These are phyloP conservation scores for Rhipidura dahli DNA, from an alignment of 2,113 vertebrate genomes.

Conservation along the genomic window DNA sequence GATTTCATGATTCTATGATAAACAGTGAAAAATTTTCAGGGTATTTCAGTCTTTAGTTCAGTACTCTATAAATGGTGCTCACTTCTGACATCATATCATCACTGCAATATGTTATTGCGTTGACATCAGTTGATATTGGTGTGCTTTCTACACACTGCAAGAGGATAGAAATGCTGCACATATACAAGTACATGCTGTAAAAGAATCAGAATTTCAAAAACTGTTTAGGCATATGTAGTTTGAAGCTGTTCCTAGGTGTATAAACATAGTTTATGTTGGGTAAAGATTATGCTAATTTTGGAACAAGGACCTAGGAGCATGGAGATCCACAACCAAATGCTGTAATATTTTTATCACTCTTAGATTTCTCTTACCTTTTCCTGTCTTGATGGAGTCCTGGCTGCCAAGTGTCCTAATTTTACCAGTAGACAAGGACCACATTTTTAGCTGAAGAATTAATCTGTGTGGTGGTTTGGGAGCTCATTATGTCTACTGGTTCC, in stretches of 20 bases:
- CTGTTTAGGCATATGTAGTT: not conserved
- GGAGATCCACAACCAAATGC: not conserved
- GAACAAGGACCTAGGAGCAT: not conserved
- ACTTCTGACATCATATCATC: not conserved
- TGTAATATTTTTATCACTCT: not conserved
- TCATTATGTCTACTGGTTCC: not conserved
- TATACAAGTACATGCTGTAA: not conserved
- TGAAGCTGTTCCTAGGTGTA: not conserved
- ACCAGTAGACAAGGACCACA: not conserved
- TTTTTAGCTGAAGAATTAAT: not conserved
- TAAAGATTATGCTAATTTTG: not conserved
- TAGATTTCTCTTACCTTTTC: not conserved
- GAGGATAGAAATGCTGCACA: not conserved
- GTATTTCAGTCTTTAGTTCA: not conserved
- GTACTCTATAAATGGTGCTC: not conserved
- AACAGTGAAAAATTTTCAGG: not conserved
- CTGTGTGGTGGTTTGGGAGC: not conserved
- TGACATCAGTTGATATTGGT: not conserved
- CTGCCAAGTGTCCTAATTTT: not conserved
- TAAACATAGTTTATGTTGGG: not conserved
- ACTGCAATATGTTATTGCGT: not conserved
- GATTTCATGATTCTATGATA: not conserved
- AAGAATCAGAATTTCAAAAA: not conserved
- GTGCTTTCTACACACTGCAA: not conserved
- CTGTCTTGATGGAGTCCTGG: not conserved